phyloP scores from a whole-genome alignment of 2,888 invertebrate genomes.

The Nysson spinosus region DNA sequence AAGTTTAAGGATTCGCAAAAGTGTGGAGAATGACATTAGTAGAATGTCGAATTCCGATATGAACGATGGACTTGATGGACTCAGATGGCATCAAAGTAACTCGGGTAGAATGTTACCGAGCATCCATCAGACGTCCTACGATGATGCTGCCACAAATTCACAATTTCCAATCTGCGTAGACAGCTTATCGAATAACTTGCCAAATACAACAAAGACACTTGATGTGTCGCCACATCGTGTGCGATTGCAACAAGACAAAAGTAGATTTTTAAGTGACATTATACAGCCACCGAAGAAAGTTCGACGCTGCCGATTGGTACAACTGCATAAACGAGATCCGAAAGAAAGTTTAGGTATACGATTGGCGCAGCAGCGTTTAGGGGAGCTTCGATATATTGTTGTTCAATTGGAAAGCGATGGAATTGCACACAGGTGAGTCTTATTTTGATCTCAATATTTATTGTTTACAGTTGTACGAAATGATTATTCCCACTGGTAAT shows the following conservation, averaged over 20 bases:
- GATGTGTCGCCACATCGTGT: conserved; percentile 66
- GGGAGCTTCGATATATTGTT: conserved; percentile 73
- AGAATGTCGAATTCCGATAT: conserved; percentile 39
- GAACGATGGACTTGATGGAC: conserved; percentile 65
- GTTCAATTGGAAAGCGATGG: conserved; percentile 78
- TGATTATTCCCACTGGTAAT: not conserved
- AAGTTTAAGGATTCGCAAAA: conserved; percentile 27
- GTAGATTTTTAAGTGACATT: conserved; percentile 71
- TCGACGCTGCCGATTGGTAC: conserved; percentile 82
- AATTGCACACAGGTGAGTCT: conserved; percentile 77
- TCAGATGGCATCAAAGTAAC: conserved; percentile 72
- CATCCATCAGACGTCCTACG: conserved; percentile 68
- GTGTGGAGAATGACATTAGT: conserved; percentile 19
- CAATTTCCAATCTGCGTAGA: conserved; percentile 45
- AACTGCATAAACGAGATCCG: conserved; percentile 82
- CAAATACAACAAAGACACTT: conserved; percentile 20
- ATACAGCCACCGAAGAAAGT: conserved; percentile 69
- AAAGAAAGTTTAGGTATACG: conserved; percentile 86
- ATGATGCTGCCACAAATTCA: conserved; percentile 34
- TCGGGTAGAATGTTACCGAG: conserved; percentile 73
- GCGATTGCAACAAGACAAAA: conserved; percentile 74
- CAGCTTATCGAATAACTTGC: conserved; percentile 18
- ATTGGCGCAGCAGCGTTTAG: conserved; percentile 81
- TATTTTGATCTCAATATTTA: not conserved
- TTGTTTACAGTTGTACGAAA: no score